phyloP scores from a whole-genome alignment of 2,888 invertebrate genomes.

The Tipula helvola region DNA sequence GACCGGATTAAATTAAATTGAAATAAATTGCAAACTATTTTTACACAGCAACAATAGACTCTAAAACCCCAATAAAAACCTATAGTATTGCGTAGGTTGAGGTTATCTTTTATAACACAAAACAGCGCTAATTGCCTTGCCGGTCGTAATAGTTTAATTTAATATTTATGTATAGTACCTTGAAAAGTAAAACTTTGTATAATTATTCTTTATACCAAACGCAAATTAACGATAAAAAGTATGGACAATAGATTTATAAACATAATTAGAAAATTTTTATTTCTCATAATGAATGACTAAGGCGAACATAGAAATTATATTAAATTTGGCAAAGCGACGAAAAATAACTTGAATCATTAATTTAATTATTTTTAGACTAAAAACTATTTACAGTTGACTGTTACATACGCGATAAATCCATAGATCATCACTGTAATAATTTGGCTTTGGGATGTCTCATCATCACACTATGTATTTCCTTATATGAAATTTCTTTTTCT shows the following conservation, averaged over 20 bases:
- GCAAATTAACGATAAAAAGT: background rate
- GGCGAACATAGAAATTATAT: background rate
- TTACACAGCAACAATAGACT: background rate
- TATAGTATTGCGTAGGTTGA: background rate
- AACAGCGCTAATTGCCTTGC: background rate
- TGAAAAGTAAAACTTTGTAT: background rate
- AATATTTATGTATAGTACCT: background rate
- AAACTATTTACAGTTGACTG: background rate
- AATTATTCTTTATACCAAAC: background rate
- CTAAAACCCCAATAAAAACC: background rate
- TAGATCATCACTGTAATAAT: background rate
- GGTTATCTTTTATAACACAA: background rate
- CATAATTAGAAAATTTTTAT: background rate
- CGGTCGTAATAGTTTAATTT: background rate
- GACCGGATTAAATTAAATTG: background rate
- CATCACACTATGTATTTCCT: background rate
- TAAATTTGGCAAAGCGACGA: background rate
- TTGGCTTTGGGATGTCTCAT: background rate
- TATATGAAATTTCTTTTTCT: background rate
- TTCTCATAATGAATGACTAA: background rate
- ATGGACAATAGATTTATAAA: background rate
- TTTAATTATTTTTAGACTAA: background rate
- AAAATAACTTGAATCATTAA: background rate
- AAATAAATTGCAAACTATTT: background rate
- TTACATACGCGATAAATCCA: background rate